Evolutionary conservation across 2,797 vertebrate genomes (phyloP).

Genomic region (Alauda arvensis): DNA sequence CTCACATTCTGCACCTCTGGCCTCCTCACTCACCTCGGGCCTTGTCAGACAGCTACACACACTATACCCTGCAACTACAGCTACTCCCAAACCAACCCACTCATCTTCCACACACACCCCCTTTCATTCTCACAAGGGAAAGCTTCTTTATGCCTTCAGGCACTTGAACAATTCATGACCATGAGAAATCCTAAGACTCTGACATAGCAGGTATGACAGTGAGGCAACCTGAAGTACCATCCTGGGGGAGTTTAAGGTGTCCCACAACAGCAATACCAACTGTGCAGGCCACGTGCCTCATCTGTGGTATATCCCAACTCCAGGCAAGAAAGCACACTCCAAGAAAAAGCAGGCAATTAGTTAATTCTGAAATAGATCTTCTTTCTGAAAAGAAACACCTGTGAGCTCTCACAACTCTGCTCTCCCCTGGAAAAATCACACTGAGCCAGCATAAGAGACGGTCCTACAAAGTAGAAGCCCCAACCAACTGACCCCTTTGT

Average conservation of each 20-base stretch:
- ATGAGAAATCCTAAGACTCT: background rate
- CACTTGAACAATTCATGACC: background rate
- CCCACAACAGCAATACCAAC: fast-evolving
- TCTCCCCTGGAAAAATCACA: background rate
- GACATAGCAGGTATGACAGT: fast-evolving
- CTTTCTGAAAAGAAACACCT: background rate
- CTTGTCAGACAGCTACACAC: background rate
- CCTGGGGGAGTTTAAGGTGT: background rate
- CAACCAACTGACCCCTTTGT: background rate
- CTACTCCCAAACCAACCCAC: background rate
- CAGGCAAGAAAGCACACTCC: background rate
- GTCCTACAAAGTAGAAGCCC: background rate
- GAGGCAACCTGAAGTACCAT: background rate
- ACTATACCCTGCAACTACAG: background rate
- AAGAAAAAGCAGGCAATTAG: background rate
- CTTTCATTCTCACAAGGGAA: background rate
- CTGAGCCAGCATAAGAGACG: background rate
- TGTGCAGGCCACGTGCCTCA: background rate
- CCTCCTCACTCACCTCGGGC: background rate
- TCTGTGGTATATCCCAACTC: background rate
- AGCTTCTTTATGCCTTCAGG: background rate
- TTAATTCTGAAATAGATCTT: background rate
- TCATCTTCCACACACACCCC: background rate
- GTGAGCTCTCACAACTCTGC: background rate
- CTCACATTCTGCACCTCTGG: background rate